These are phyloP conservation scores for Raillietiella orientalis DNA, from an alignment of 2,888 invertebrate species.

Conservation along the genomic window DNA sequence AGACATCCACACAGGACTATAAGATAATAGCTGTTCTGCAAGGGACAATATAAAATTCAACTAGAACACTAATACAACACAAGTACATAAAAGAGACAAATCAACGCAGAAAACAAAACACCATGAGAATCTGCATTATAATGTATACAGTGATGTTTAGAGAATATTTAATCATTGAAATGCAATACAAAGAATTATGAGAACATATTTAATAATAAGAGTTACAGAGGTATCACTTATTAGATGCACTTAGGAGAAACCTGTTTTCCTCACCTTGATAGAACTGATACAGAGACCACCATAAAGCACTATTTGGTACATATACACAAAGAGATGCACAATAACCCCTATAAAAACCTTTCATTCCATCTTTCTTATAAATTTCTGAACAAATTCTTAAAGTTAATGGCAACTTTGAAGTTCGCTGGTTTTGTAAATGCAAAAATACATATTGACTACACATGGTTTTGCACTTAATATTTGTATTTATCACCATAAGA, in stretches of 20 bases:
- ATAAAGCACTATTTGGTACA: slow-evolving; percentile 84
- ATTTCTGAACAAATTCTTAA: slow-evolving; percentile 24
- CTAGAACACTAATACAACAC: slow-evolving; percentile 1
- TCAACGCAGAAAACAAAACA: not conserved
- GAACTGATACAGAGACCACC: slow-evolving; percentile 83
- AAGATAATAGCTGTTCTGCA: slow-evolving; percentile 36
- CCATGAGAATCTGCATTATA: slow-evolving; percentile 1
- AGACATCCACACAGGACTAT: slow-evolving; percentile 40
- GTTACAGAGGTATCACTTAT: too few species aligned
- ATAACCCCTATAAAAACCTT: slow-evolving; percentile 79
- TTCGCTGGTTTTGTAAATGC: too few species aligned
- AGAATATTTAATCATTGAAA: too few species aligned
- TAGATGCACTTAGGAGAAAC: too few species aligned
- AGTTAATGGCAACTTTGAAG: too few species aligned
- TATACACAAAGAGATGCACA: slow-evolving; percentile 66
- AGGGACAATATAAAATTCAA: slow-evolving; percentile 7
- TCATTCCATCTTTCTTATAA: slow-evolving; percentile 40
- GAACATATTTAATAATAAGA: too few species aligned
- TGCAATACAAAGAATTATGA: too few species aligned
- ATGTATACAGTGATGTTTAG: too few species aligned
- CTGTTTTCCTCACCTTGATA: slow-evolving; percentile 85
- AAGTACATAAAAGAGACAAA: slow-evolving; percentile 2
- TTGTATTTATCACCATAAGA: slow-evolving; percentile 58
- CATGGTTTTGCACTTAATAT: slow-evolving; percentile 6
- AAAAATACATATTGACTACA: slow-evolving; percentile 1